Conservation (phyloP, 2,888 invertebrate species). For the Xestia c-nigrum region DNA sequence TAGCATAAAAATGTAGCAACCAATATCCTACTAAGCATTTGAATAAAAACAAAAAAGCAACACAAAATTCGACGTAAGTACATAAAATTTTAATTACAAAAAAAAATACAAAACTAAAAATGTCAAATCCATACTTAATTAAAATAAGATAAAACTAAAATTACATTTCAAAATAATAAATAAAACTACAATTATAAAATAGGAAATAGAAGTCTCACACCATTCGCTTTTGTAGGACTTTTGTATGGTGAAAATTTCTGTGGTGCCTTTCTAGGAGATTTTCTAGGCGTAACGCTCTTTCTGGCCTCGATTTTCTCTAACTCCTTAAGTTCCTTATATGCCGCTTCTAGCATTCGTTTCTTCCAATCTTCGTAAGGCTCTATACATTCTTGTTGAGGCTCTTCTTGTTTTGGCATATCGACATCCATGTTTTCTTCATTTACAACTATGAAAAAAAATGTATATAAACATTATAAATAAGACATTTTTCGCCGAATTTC, state of each 20-base stretch:
- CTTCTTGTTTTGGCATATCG: conserved; percentile 69
- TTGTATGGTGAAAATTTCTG: conserved; percentile 83
- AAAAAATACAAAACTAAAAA: conserved; percentile 23
- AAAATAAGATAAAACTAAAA: conserved; percentile 31
- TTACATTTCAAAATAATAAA: background rate
- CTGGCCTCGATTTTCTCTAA: conserved; percentile 66
- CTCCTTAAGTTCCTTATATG: conserved; percentile 80
- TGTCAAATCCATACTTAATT: conserved; percentile 33
- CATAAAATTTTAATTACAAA: conserved; percentile 17
- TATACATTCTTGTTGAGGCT: conserved; percentile 71
- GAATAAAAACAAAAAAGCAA: background rate
- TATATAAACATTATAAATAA: background rate
- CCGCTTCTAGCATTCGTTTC: conserved; percentile 88
- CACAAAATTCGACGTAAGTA: background rate
- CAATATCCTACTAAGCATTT: background rate
- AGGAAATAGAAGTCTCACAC: conserved; percentile 83
- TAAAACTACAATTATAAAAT: conserved; percentile 63
- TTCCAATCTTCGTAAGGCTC: conserved; percentile 92
- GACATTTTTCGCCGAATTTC: background rate
- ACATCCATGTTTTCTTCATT: conserved; percentile 75
- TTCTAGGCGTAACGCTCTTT: conserved; percentile 70
- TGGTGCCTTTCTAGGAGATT: conserved; percentile 81
- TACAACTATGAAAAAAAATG: conserved; percentile 69
- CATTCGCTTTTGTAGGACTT: conserved; percentile 73
- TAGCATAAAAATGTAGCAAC: background rate